Conservation (phyloP, 2,113 vertebrate species). For the Lepidothrix coronata region DNA sequence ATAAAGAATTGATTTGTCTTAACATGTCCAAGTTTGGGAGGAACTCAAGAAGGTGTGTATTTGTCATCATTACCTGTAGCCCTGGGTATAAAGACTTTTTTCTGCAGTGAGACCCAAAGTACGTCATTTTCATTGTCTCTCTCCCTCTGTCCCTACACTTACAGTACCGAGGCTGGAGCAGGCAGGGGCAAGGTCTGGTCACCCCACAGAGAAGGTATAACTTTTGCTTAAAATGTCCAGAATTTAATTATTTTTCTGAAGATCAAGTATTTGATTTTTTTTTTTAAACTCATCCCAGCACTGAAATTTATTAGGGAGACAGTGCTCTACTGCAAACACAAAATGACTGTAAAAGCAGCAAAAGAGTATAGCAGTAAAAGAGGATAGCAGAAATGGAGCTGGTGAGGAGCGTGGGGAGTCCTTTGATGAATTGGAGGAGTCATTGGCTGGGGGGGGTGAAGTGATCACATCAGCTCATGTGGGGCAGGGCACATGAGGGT, state of each 20-base stretch:
- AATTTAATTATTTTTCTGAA: background rate
- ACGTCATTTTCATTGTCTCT: rapidly evolving
- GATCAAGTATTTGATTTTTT: background rate
- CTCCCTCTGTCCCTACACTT: rapidly evolving
- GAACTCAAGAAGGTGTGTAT: background rate
- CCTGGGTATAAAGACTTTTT: background rate
- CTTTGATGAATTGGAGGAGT: background rate
- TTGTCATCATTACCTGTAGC: background rate
- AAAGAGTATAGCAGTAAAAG: no score
- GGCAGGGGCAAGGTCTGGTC: background rate
- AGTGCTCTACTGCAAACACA: background rate
- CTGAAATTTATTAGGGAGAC: background rate
- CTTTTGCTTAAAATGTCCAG: background rate
- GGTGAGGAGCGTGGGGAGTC: rapidly evolving
- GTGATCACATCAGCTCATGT: background rate
- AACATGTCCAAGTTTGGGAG: background rate
- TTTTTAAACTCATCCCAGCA: background rate
- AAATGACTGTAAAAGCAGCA: background rate
- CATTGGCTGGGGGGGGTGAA: rapidly evolving
- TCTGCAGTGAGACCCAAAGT: background rate
- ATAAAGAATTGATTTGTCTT: background rate
- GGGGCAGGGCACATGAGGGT: background rate
- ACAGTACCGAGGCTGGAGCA: background rate
- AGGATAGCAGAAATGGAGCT: background rate
- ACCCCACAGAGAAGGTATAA: background rate